Base-by-base conservation (phyloP, 2,113 vertebrate species). In the Pachycephala philippinensis region DNA sequence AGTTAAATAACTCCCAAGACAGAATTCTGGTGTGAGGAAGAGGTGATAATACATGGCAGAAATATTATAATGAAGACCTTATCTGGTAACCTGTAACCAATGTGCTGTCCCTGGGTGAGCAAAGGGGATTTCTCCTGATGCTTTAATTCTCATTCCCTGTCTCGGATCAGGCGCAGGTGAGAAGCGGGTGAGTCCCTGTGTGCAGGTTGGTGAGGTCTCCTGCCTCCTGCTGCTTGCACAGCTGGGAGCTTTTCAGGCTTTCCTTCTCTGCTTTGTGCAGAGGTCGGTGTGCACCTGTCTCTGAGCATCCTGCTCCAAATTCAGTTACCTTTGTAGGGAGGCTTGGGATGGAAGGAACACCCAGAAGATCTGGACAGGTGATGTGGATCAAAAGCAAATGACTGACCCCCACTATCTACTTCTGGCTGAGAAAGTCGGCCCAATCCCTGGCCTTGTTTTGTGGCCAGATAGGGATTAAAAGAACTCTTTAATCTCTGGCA, bases 1-100 rank as follows among this genome's bases (percentile, higher is more conserved):
- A 95, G 96, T 98, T 98, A 98, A 98, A 97, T 97, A 98, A 98
- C 97, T 98, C 97, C 97, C 97, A 92, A 95, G 98, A 98, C 94
- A 97, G 95, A 97, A 96, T 97, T 96, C 87, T 96, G 89, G 87
- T 89, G 91, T 96, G 97, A 95, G 91, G 94, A 96, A 93, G 91
- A 97, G 93, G 95, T 98, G 97, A 96, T 98, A 98, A 98, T 97
- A 97, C 91, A 88, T 82, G 85, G 88, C 1, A 2, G 88, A 97
- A 97, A 97, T 97, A 97, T 96, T 97, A 95, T 97, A 97, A 97
- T 97, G 96, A 97, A 98, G 97, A 97, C 93, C 95, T 97, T 97
- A 97, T 92, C 93, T 92, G 94, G 97, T 97, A 97, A 98, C 97
- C 97, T 33, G 49, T 97, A 97, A 97, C 96, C 94, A 93, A 86